These are phyloP conservation scores for Abscondita cerata DNA, from an alignment of 2,888 invertebrate genomes.

Conservation along the genomic window DNA sequence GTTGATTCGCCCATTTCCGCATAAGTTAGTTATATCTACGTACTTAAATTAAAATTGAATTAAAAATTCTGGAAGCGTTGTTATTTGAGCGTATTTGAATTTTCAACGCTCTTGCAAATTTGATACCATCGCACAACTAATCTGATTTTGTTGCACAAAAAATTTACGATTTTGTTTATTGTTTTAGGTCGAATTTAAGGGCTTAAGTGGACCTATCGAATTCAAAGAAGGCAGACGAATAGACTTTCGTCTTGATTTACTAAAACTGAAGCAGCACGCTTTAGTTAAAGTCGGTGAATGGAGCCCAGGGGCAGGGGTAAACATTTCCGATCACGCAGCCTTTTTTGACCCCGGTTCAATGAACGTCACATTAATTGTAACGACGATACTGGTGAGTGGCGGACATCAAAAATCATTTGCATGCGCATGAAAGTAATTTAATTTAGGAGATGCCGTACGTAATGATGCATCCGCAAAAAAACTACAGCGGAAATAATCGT, in stretches of 20 bases:
- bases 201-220: conserved; percentile 80
- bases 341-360: conserved; percentile 75
- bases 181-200: conserved; percentile 77
- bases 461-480: conserved; percentile 74
- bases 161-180: conserved; percentile 12
- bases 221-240: conserved; percentile 80
- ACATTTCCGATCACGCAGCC: conserved; percentile 73
- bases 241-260: conserved; percentile 76
- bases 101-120: too few species aligned
- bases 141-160: not conserved
- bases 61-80: too few species aligned
- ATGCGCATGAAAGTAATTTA: conserved; percentile 38
- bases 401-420: conserved; percentile 11
- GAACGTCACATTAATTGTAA: conserved; percentile 79
- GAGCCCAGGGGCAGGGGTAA: conserved; percentile 71
- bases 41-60: too few species aligned
- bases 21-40: too few species aligned
- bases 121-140: too few species aligned
- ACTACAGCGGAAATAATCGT: conserved; percentile 74
- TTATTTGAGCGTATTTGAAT: too few species aligned
- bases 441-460: conserved; percentile 75
- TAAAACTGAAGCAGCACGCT: conserved; percentile 76
- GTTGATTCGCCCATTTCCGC: too few species aligned
- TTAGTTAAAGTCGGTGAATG: conserved; percentile 80
- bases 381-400: conserved; percentile 73